Evolutionary conservation across 2,888 invertebrate species (phyloP).

Genomic region (Phrixothrix hirtus): DNA sequence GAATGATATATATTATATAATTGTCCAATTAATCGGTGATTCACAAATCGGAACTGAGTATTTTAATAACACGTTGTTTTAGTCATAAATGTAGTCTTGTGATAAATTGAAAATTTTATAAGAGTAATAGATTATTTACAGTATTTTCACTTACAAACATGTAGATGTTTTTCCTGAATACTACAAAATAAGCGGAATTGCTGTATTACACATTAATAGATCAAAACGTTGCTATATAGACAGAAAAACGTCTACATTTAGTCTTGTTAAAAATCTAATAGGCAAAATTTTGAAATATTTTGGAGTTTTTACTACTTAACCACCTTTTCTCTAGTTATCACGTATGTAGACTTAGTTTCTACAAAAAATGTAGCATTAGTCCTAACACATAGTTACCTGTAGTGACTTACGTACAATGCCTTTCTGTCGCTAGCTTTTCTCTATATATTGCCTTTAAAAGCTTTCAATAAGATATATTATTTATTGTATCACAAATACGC

Average conservation of each 20-base stretch:
- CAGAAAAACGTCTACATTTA: constrained; percentile 17
- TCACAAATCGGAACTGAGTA: constrained; percentile 42
- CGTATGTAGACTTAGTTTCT: constrained; percentile 26
- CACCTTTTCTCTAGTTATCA: constrained; percentile 25
- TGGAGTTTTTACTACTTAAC: constrained; percentile 18
- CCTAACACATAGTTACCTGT: constrained; percentile 27
- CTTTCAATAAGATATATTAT: constrained; percentile 38
- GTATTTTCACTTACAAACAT: constrained; percentile 18
- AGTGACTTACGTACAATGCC: constrained; percentile 28
- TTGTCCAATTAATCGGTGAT: constrained; percentile 34
- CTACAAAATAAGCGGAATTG: too few species aligned
- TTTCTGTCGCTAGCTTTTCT: constrained; percentile 36
- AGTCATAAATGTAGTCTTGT: constrained; percentile 49
- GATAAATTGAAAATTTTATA: constrained; percentile 44
- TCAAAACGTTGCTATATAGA: too few species aligned
- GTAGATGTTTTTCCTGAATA: constrained; percentile 11
- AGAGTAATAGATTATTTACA: constrained; percentile 32
- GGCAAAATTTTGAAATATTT: constrained; percentile 24
- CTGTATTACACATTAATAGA: too few species aligned
- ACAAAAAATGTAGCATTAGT: constrained; percentile 19
- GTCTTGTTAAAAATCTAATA: constrained; percentile 24
- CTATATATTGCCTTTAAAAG: constrained; percentile 41
- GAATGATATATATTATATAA: constrained; percentile 21
- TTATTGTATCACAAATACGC: constrained; percentile 46
- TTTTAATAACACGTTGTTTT: constrained; percentile 47